phyloP scores from a whole-genome alignment of 2,797 vertebrate genomes.

The Semotilus atromaculatus region DNA sequence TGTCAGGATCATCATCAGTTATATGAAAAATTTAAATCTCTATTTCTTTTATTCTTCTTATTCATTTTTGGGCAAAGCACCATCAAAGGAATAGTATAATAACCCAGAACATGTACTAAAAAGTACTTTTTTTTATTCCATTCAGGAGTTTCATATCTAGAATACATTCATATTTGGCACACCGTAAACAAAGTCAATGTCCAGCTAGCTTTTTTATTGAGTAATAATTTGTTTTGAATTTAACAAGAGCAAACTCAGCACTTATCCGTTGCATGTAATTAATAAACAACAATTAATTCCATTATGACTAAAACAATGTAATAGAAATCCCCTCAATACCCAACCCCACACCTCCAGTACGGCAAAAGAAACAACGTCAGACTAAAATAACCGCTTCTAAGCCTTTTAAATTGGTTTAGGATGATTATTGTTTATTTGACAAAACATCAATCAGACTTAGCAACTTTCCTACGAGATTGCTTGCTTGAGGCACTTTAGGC shows the following conservation, averaged over 20 bases:
- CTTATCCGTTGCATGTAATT: slow-evolving; percentile 8
- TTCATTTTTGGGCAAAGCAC: slow-evolving; percentile 27
- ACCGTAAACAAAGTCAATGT: background rate
- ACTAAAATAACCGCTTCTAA: slow-evolving; percentile 32
- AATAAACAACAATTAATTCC: background rate
- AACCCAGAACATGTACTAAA: background rate
- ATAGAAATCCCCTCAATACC: background rate
- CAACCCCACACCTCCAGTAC: background rate
- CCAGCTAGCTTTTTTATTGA: background rate
- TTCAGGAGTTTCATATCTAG: background rate
- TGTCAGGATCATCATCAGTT: slow-evolving; percentile 41
- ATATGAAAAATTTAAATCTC: slow-evolving; percentile 49
- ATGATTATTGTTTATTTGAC: slow-evolving; percentile 51
- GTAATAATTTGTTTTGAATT: background rate
- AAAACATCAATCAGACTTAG: slow-evolving; percentile 49
- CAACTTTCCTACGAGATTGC: slow-evolving; percentile 45
- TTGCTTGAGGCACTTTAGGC: slow-evolving; percentile 31
- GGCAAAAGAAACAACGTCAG: background rate
- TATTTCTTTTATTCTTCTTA: slow-evolving; percentile 43
- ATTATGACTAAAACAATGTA: slow-evolving; percentile 26
- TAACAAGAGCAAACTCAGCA: background rate
- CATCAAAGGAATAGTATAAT: slow-evolving; percentile 20
- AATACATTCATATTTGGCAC: background rate
- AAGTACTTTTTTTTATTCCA: background rate
- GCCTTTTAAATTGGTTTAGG: slow-evolving; percentile 35